Evolutionary conservation across 2,888 invertebrate genomes (phyloP).

Genomic region (Himalopsyche japonica): DNA sequence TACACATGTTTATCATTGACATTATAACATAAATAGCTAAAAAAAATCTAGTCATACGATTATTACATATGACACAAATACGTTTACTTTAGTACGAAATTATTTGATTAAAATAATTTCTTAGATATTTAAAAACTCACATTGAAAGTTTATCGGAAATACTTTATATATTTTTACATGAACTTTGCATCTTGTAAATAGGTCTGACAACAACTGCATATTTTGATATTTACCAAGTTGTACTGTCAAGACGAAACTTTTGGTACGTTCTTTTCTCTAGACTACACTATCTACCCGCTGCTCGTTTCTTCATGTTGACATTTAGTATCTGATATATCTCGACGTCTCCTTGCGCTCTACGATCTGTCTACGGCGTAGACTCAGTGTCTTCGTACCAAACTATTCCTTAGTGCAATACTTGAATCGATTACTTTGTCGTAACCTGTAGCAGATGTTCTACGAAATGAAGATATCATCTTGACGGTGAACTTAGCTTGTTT

Average conservation of each 20-base stretch:
- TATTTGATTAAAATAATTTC: too few relatives aligned
- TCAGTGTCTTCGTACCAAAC: not conserved
- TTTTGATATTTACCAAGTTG: not conserved
- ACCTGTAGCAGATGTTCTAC: not conserved
- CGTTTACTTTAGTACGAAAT: too few relatives aligned
- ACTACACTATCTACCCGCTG: not conserved
- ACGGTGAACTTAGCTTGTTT: too few relatives aligned
- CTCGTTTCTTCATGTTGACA: not conserved
- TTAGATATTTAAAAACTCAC: too few relatives aligned
- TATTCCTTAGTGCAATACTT: not conserved
- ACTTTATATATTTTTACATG: not conserved
- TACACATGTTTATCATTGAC: too few relatives aligned
- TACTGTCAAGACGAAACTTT: not conserved
- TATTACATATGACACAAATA: too few relatives aligned
- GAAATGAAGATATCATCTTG: not conserved
- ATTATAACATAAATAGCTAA: too few relatives aligned
- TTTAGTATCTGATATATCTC: conserved; percentile 5
- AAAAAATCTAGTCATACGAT: too few relatives aligned
- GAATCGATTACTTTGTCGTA: not conserved
- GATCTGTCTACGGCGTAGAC: not conserved
- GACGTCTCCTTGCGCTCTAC: not conserved
- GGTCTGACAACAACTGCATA: not conserved
- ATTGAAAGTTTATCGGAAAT: not conserved
- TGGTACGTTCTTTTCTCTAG: not conserved
- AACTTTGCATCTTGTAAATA: not conserved